phyloP scores from a whole-genome alignment of 1,140 invertebrate genomes.

The Laupala kohalensis region DNA sequence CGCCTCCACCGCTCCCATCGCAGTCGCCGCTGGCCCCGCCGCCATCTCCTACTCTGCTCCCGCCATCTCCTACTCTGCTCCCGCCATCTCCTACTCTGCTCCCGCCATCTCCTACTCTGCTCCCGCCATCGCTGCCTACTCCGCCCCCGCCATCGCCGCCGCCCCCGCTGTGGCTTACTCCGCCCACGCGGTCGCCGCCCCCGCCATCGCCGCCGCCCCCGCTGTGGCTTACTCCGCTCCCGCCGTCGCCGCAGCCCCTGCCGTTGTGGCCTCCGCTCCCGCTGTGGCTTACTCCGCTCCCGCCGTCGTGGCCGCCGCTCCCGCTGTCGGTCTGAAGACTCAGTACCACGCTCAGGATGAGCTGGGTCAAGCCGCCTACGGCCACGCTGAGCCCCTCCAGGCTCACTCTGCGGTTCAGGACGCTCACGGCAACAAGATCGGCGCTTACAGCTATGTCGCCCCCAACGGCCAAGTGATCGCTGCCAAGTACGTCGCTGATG shows the following conservation, averaged over 20 bases:
- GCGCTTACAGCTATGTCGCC: conserved; percentile 38
- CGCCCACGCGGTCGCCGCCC: too few relatives aligned
- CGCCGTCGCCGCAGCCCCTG: neutral
- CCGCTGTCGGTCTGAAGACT: neutral
- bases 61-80: too few relatives aligned
- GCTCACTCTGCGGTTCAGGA: conserved; percentile 33
- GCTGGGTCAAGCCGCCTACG: conserved; percentile 39
- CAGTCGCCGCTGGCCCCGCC: too few relatives aligned
- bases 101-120: conserved; percentile 1
- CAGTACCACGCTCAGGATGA: conserved; percentile 39
- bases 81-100: too few relatives aligned
- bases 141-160: neutral
- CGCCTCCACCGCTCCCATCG: neutral
- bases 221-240: neutral
- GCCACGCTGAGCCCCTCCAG: conserved; percentile 38
- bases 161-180: neutral
- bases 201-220: neutral
- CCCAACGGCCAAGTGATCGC: conserved; percentile 35
- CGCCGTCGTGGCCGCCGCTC: neutral
- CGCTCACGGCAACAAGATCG: conserved; percentile 36
- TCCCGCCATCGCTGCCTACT: too few relatives aligned
- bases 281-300: neutral
- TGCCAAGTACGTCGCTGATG: conserved; percentile 34
- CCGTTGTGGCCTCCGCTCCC: neutral
- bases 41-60: too few relatives aligned